Evolutionary conservation across 1,140 invertebrate genomes (phyloP), one percentile per base, ranked within the genome.

Genomic region (Zaprionus ghesquierei): DNA sequence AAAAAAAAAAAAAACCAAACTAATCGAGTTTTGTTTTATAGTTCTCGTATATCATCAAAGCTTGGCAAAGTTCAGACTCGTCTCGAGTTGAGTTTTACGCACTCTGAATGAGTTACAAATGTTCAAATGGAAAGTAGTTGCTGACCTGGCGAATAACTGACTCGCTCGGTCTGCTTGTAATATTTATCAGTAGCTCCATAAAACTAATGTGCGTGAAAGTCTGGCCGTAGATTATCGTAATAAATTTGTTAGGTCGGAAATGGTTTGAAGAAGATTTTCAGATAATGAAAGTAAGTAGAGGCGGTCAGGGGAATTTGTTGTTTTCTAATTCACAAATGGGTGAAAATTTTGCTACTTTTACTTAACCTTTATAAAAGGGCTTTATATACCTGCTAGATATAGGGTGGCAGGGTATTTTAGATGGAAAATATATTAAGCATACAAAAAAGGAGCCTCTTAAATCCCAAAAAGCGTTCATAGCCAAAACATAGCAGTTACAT

Each of bases 191-290:
- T 38, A 62, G 60, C 60, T 38, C 60, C n/a, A 53, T 62, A 53
- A 62, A 51, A n/a, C 35, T 62, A 62, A 62, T 62, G 60, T 51
- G 31, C 60, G 31, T 53, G 49, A 62, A 62, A 62, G 60, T 62
- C 33, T 22, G 29, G n/a, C 29, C 25, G 9, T 13, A 35, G n/a
- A 62, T 51, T 51, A 62, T 18, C 5, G 35, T 53, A 63, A 53
- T 62, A 8, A 38, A 62, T 15, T 38, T 62, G 35, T 15, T 41
- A 2, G n/a, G n/a, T 2, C n/a, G 35, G 35, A 41, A 41, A 41
- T 41, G 2, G 35, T n/a, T 15, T 41, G 15, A 8, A 41, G 35
- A 41, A 41, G 49, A 23, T 12, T 22, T 22, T 18, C 41, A 51
- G 49, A 22, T 23, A 53, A 35, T 25, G 23, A 41, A 41, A 41